Evolutionary conservation across 2,113 vertebrate genomes (phyloP).

Genomic region (Xiphorhynchus elegans): DNA sequence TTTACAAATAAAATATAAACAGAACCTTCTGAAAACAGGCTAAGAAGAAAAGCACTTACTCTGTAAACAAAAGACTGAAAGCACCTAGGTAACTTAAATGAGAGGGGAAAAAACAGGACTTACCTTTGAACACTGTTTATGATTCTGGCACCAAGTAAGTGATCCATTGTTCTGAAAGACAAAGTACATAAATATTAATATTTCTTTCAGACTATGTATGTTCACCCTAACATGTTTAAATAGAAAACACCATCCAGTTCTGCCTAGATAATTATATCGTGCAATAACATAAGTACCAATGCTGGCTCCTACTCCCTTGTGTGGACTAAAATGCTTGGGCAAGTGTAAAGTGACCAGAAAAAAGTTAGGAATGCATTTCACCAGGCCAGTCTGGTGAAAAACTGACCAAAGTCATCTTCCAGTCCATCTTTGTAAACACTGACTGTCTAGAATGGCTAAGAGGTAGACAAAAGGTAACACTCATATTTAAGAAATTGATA

Average conservation of each 20-base stretch:
- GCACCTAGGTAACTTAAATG: background rate
- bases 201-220: background rate
- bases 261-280: background rate
- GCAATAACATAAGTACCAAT: background rate
- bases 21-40: background rate
- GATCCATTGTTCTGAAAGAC: conserved; percentile 91
- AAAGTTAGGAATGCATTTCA: background rate
- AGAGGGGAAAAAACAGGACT: background rate
- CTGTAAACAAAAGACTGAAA: background rate
- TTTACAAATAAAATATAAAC: background rate
- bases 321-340: background rate
- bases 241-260: background rate
- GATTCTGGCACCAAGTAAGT: conserved; percentile 96
- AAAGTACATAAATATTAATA: background rate
- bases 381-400: background rate
- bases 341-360: background rate
- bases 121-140: conserved; percentile 99
- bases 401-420: background rate
- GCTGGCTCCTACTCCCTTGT: background rate
- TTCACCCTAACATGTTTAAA: background rate
- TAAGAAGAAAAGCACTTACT: background rate
- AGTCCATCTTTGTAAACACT: background rate
- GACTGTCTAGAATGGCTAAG: background rate
- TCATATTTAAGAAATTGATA: background rate
- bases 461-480: background rate